Percentiles rank a stretch among this genome's conserved stretches.
Evolutionary conservation across 2,797 vertebrate species (phyloP).

Genomic region (Manis javanica): DNA sequence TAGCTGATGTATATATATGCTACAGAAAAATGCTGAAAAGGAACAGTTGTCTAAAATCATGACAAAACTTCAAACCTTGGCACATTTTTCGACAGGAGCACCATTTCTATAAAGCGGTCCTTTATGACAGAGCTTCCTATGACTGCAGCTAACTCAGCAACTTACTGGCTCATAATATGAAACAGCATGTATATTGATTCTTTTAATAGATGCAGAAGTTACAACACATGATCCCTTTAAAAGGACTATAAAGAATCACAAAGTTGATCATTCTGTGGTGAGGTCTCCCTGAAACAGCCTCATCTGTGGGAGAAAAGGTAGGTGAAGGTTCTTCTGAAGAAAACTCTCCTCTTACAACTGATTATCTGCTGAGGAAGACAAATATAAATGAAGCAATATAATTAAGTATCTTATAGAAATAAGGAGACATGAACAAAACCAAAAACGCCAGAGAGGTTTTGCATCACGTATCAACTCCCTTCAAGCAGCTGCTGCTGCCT

Average conservation of each 20-base stretch:
- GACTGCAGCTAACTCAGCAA: slow-evolving; percentile 21
- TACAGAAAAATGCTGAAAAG: neutral
- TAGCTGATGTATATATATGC: neutral
- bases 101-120: neutral
- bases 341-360: neutral
- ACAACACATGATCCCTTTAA: slow-evolving; percentile 22
- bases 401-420: neutral
- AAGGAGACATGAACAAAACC: neutral
- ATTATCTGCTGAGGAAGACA: slow-evolving; percentile 6
- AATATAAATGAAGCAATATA: neutral
- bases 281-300: neutral
- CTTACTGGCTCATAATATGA: neutral
- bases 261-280: neutral
- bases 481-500: neutral
- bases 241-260: neutral
- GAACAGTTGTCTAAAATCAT: neutral
- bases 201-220: slow-evolving; percentile 29
- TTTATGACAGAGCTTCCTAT: neutral
- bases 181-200: neutral
- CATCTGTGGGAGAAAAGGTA: neutral
- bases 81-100: neutral
- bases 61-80: neutral
- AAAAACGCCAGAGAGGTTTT: neutral
- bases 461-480: neutral
- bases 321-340: neutral